These are phyloP conservation scores for Sceloporus undulatus DNA, from an alignment of 2,113 vertebrate genomes.

Conservation along the genomic window DNA sequence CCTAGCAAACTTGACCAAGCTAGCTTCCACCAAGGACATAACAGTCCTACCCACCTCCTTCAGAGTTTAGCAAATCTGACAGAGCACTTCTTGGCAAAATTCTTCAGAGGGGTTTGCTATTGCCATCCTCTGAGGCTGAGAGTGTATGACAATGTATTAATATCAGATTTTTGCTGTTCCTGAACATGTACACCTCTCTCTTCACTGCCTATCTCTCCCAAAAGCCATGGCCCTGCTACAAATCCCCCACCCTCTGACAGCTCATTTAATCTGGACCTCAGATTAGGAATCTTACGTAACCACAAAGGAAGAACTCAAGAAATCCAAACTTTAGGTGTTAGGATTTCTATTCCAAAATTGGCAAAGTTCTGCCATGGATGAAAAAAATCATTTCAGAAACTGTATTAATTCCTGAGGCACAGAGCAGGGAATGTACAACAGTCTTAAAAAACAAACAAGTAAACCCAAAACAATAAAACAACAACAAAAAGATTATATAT, in stretches of 20 bases:
- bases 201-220: neutral
- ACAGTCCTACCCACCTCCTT: neutral
- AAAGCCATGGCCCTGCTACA: neutral
- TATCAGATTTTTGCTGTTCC: neutral
- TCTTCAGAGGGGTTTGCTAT: too few relatives aligned
- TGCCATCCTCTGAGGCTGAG: too few relatives aligned
- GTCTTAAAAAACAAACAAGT: constrained; percentile 65
- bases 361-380: constrained; percentile 19
- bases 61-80: neutral
- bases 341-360: constrained; percentile 1
- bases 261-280: neutral
- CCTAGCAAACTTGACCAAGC: too few relatives aligned
- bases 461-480: constrained; percentile 67
- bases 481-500: constrained; percentile 54
- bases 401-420: constrained; percentile 50
- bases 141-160: neutral
- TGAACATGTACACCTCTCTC: neutral
- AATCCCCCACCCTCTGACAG: neutral
- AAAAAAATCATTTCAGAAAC: constrained; percentile 40
- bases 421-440: constrained; percentile 51
- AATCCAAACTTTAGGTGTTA: neutral
- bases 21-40: neutral
- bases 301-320: constrained; percentile 3
- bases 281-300: neutral
- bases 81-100: neutral